phyloP scores from a whole-genome alignment of 2,888 invertebrate species.

The Alsophila aescularia region DNA sequence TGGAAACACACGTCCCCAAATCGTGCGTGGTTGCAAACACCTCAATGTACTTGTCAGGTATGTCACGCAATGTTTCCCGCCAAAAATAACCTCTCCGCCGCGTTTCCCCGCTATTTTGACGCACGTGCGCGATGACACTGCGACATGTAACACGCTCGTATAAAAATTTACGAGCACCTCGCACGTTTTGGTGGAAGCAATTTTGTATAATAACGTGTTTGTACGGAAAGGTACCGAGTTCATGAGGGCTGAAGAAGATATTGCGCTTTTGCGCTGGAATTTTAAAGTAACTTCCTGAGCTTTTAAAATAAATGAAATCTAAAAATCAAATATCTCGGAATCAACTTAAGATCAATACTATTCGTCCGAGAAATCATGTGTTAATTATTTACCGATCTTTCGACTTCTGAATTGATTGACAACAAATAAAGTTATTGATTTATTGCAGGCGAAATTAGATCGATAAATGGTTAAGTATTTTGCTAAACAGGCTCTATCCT shows the following conservation, averaged over 20 bases:
- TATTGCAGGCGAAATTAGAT: too few species aligned
- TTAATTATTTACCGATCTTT: too few species aligned
- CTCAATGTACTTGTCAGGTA: constrained; percentile 50
- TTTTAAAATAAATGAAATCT: too few species aligned
- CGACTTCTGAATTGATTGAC: too few species aligned
- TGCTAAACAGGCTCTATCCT: too few species aligned
- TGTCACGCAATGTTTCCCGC: constrained; percentile 67
- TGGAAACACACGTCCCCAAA: constrained; percentile 61
- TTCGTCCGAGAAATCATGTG: too few species aligned
- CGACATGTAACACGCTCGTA: constrained; percentile 63
- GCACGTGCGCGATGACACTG: constrained; percentile 54
- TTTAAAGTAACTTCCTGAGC: too few species aligned
- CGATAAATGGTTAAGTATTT: too few species aligned
- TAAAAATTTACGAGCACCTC: constrained; percentile 71
- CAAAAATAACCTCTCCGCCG: constrained; percentile 54
- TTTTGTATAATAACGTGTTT: constrained; percentile 41
- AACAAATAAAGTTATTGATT: too few species aligned
- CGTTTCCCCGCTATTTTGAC: constrained; percentile 51
- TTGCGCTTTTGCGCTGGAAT: neutral
- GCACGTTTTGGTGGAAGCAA: constrained; percentile 53
- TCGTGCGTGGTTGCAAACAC: constrained; percentile 62
- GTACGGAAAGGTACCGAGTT: constrained; percentile 3
- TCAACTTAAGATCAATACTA: too few species aligned
- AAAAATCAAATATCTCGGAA: too few species aligned
- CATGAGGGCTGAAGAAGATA: constrained; percentile 1